phyloP scores from a whole-genome alignment of 2,113 vertebrate species.

The Accipiter virgatus region DNA sequence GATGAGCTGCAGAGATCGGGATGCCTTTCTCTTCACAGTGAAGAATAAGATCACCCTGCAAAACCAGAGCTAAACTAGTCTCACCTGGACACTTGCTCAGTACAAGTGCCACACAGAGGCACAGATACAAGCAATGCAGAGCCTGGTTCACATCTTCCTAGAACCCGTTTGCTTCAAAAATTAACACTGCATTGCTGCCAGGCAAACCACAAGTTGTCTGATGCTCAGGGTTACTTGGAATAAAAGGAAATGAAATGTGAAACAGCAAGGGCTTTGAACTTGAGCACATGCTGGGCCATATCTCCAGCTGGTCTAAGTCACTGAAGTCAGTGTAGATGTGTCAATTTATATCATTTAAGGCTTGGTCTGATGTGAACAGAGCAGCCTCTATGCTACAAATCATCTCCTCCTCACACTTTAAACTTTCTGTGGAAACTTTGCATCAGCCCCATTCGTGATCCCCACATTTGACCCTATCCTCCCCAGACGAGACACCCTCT shows the following conservation, averaged over 20 bases:
- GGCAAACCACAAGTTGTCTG: background rate
- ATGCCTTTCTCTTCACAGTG: background rate
- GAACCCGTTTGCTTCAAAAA: background rate
- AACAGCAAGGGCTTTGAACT: background rate
- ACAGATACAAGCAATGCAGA: background rate
- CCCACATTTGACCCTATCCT: background rate
- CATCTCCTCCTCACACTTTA: background rate
- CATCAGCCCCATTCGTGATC: rapidly evolving
- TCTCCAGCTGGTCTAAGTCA: background rate
- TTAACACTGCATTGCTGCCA: background rate
- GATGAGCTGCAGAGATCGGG: background rate
- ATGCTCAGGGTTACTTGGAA: background rate
- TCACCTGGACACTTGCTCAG: background rate
- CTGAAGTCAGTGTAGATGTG: background rate
- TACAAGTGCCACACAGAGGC: background rate
- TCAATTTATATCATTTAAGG: background rate
- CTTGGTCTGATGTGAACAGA: background rate
- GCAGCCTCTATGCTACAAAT: background rate
- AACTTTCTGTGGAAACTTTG: background rate
- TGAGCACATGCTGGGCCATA: background rate
- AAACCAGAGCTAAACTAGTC: background rate
- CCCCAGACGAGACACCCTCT: background rate
- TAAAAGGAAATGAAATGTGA: background rate
- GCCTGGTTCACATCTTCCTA: background rate
- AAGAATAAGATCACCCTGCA: background rate